Base-by-base conservation (phyloP, 1,140 invertebrate species). In the Drosophila tsacasi region DNA sequence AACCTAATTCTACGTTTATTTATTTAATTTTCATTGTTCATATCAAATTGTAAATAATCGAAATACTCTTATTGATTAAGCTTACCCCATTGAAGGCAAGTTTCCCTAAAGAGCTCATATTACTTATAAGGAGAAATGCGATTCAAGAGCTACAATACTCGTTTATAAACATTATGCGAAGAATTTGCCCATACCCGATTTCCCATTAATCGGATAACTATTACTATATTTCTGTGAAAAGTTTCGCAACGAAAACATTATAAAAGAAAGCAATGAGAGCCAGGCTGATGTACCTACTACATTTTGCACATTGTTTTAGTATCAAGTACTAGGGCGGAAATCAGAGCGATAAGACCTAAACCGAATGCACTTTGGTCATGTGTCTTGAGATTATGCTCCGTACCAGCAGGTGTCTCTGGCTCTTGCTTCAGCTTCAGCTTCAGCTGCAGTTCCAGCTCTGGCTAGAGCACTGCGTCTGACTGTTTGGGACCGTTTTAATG, bases 401-500 rank as follows among this genome's bases (percentile, higher is more conserved):
- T 37, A 44, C 63, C 46, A 58, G 55, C 46, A 58, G 55, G 55
- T 58, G 37, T 58, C 55, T 60, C 54, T 55, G 10, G 40, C n/a
- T 44, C 10, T 42, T 12, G 40, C 17, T 2, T 4, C 35, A 40
- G 19, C 32, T 19, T 7, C 15, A 15, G n/a, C 21, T 30, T 9
- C 30, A 30, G 30, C 3, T 19, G 12, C 19, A 19, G 9, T 19
- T 46, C 21, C 21, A 47, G 44, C 44, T 23, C 46, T 17, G 10
- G 13, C 35, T n/a, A 13, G 27, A 13, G 19, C 37, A 3, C n/a
- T 23, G n/a, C 15, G 23, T 21, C 32, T 4, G 39, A 32, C 27
- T 17, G 21, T 37, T 17, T 39, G 54, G 68, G 30, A 73, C 72
- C 72, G 72, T 75, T 75, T 75, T 75, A 75, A 75, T 75, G 52